These are phyloP conservation scores for Leptinotarsa lineolata DNA, from an alignment of 1,140 invertebrate species.

Conservation along the genomic window DNA sequence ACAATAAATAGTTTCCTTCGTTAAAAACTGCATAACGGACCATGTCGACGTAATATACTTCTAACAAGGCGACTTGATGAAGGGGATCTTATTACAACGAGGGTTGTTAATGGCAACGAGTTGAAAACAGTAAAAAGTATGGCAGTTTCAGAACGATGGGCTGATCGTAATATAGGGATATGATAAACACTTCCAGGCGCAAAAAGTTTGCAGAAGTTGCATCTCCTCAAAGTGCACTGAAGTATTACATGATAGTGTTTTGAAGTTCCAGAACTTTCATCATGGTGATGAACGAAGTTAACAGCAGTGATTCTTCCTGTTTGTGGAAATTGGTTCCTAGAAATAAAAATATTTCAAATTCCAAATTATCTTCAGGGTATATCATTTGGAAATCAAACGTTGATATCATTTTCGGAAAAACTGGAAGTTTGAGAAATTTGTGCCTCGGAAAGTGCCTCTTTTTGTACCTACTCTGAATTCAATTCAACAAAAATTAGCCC, in stretches of 20 bases:
- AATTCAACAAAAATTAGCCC: too few relatives aligned
- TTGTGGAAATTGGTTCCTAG: too few relatives aligned
- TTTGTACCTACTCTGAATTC: too few relatives aligned
- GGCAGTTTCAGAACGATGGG: constrained; percentile 13
- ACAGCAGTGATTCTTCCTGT: background rate
- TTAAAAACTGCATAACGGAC: background rate
- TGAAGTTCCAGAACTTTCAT: background rate
- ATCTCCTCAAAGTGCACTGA: constrained; percentile 30
- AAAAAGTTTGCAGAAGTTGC: constrained; percentile 22
- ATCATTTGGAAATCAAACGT: too few relatives aligned
- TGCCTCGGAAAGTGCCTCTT: too few relatives aligned
- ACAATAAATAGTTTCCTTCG: constrained; percentile 2
- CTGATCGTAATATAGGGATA: constrained; percentile 1
- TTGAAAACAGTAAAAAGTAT: constrained; percentile 24
- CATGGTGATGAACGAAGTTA: constrained; percentile 8
- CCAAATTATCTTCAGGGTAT: too few relatives aligned
- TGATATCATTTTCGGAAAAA: too few relatives aligned
- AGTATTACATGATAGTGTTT: constrained; percentile 24
- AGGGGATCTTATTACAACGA: constrained; percentile 26
- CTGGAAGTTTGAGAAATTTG: too few relatives aligned
- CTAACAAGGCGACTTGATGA: constrained; percentile 18
- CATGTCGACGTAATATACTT: background rate
- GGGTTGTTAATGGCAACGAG: constrained; percentile 29
- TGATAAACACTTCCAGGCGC: constrained; percentile 7
- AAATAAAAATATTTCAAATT: too few relatives aligned